Conservation (phyloP, 35 echinoderm and acorn worm species). For the Heliocidaris erythrogramma region DNA sequence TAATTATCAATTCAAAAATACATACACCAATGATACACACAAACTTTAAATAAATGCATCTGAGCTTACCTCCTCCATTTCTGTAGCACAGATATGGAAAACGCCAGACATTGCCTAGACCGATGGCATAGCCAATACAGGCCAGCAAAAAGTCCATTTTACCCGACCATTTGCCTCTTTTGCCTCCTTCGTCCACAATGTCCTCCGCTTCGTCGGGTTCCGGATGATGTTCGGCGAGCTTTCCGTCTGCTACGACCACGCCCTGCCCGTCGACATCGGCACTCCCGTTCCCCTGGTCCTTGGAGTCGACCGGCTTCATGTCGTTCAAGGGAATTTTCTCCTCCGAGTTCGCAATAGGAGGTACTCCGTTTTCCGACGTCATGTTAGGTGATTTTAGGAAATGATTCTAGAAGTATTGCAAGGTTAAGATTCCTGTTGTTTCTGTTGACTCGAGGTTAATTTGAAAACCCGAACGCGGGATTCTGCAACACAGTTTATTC, state of each 20-base stretch:
- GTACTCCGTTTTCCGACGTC: conserved; percentile 43
- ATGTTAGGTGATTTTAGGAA: not conserved
- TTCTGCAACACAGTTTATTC: not conserved
- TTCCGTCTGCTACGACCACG: conserved; percentile 40
- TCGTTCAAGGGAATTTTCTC: conserved; percentile 55
- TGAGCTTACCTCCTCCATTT: conserved; percentile 61
- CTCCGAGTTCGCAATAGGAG: conserved; percentile 31
- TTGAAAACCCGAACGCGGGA: too few relatives aligned
- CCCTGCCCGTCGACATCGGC: conserved; percentile 28
- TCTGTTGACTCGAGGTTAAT: not conserved
- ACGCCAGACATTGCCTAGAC: conserved; percentile 57
- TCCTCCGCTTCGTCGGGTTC: conserved; percentile 33
- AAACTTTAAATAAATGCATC: not conserved
- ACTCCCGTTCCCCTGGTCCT: conserved; percentile 54
- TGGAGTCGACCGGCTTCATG: conserved; percentile 38
- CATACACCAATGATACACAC: not conserved
- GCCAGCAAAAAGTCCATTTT: conserved; percentile 60
- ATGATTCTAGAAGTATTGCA: not conserved
- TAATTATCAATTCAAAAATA: not conserved
- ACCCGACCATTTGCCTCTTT: conserved; percentile 47
- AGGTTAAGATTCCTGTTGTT: conserved; percentile 1
- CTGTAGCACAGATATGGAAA: conserved; percentile 64
- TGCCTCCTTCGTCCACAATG: conserved; percentile 21
- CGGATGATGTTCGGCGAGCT: conserved; percentile 22
- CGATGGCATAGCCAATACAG: conserved; percentile 62